Evolutionary conservation across 2,113 vertebrate species (phyloP).

Genomic region (Phasianus colchicus): DNA sequence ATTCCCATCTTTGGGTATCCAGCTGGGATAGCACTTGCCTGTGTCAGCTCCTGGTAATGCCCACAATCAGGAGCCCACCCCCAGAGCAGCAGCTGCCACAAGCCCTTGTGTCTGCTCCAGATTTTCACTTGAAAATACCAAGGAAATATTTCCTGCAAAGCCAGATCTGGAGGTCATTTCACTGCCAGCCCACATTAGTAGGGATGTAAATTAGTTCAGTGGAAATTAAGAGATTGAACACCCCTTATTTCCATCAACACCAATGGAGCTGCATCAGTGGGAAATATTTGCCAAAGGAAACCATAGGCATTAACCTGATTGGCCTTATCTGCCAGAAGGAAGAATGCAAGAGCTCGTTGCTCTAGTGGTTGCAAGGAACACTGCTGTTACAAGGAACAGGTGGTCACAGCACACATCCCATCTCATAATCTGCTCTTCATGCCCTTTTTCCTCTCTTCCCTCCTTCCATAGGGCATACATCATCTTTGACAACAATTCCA

Average conservation of each 20-base stretch:
- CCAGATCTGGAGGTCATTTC: not conserved
- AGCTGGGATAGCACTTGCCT: not conserved
- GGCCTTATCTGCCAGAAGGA: not conserved
- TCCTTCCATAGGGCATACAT: conserved; percentile 46
- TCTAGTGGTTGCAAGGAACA: not conserved
- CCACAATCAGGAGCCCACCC: too few relatives aligned
- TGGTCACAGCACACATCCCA: not conserved
- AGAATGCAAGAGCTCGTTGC: not conserved
- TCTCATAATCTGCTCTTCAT: not conserved
- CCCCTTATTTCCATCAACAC: not conserved
- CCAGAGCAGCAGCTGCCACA: not conserved
- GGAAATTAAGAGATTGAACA: not conserved
- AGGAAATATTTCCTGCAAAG: not conserved
- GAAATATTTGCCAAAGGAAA: not conserved
- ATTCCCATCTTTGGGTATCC: fast-evolving
- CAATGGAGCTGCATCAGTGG: not conserved
- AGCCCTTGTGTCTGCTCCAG: not conserved
- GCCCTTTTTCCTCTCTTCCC: not conserved
- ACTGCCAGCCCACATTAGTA: fast-evolving
- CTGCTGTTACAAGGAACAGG: not conserved
- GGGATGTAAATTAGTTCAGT: fast-evolving
- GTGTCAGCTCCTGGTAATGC: not conserved
- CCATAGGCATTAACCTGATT: not conserved
- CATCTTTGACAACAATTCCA: fast-evolving
- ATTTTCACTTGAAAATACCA: not conserved